Evolutionary conservation across 23 tunicate genomes (phyloP).

Genomic region (Ciona savignyi): DNA sequence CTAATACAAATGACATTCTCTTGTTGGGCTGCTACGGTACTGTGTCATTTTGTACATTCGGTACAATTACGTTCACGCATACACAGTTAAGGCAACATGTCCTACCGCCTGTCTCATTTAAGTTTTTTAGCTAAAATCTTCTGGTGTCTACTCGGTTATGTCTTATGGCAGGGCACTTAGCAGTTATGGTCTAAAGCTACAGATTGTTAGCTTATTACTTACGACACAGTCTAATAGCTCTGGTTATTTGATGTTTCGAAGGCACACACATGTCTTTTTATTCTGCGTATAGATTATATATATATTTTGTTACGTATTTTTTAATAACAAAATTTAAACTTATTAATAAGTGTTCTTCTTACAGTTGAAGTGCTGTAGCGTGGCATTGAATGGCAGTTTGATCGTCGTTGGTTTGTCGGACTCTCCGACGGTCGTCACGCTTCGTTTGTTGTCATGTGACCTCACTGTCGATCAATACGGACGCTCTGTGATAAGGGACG

Average conservation of each 20-base stretch:
- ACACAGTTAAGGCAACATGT: too few relatives aligned
- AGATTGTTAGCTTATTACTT: too few relatives aligned
- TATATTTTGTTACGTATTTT: too few relatives aligned
- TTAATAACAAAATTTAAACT: not conserved
- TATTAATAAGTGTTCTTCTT: not conserved
- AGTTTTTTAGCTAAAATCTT: not conserved
- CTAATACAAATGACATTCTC: too few relatives aligned
- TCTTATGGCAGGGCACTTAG: too few relatives aligned
- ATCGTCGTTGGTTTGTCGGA: conserved; percentile 65
- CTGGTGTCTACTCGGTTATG: not conserved
- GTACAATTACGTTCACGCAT: too few relatives aligned
- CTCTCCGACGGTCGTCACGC: conserved; percentile 44
- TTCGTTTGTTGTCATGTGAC: conserved; percentile 71
- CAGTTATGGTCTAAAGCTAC: too few relatives aligned
- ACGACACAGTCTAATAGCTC: too few relatives aligned
- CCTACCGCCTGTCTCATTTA: not conserved
- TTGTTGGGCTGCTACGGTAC: too few relatives aligned
- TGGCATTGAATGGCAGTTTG: conserved; percentile 74
- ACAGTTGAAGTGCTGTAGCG: conserved; percentile 79
- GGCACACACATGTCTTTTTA: too few relatives aligned
- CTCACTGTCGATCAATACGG: conserved; percentile 26
- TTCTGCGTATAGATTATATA: not conserved
- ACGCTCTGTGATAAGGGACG: conserved; percentile 25
- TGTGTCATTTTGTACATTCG: too few relatives aligned
- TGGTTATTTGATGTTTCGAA: too few relatives aligned